A percentile compares a stretch with the other conserved stretches of the same genome.
These are phyloP conservation scores for Lota lota DNA, from an alignment of 2,113 vertebrate species.

Conservation along the genomic window DNA sequence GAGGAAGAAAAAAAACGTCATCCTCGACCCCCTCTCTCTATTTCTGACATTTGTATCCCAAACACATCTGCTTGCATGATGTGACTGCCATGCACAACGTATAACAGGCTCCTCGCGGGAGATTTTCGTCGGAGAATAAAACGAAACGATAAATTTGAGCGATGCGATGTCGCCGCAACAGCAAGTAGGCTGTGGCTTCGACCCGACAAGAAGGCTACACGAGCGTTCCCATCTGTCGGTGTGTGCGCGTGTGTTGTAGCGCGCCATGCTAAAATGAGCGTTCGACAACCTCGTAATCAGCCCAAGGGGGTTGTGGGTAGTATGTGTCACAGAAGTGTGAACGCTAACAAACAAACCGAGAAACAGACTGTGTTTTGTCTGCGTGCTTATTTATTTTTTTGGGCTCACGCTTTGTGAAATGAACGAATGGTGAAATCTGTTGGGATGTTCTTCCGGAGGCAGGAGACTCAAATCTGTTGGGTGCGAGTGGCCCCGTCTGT, in stretches of 20 bases:
- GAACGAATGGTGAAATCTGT: no score
- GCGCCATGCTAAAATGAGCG: neutral
- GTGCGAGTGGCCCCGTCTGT: no score
- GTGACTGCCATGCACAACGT: constrained; percentile 4
- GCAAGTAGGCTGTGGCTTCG: neutral
- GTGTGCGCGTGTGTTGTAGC: neutral
- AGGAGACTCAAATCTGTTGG: no score
- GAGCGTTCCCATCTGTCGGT: neutral
- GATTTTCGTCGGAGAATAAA: constrained; percentile 19
- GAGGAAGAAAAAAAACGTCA: constrained; percentile 1
- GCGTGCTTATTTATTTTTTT: no score
- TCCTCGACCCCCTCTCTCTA: constrained; percentile 9
- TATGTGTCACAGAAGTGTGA: no score
- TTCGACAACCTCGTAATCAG: neutral
- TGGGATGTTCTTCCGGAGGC: no score
- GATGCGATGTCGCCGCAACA: neutral
- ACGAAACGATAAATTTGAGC: neutral
- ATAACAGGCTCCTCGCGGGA: constrained; percentile 23
- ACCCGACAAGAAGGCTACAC: neutral
- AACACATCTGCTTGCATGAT: constrained; percentile 46
- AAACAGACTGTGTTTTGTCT: no score
- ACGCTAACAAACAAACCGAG: no score
- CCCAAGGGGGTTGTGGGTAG: no score
- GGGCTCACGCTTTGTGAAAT: no score
- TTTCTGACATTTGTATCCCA: constrained; percentile 29